Percentiles rank a stretch among this genome's conserved stretches.
These are phyloP conservation scores for Samia ricini DNA, from an alignment of 1,140 invertebrate genomes.

Conservation along the genomic window DNA sequence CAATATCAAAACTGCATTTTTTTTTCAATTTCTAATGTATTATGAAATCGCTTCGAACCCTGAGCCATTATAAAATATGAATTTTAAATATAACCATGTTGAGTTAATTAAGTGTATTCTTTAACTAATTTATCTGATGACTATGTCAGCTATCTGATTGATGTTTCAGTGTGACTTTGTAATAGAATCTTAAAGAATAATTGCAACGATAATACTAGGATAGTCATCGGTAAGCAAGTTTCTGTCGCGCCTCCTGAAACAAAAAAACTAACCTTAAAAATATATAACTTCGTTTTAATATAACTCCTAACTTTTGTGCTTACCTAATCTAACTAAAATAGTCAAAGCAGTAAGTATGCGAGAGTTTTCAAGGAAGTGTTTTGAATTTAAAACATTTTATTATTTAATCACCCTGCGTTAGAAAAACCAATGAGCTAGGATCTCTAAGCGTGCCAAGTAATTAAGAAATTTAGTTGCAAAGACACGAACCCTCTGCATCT, in stretches of 20 bases:
- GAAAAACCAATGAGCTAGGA: too few relatives aligned
- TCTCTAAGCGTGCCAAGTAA: too few relatives aligned
- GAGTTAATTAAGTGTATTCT: neutral
- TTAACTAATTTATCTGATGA: neutral
- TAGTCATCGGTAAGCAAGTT: constrained; percentile 55
- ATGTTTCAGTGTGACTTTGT: constrained; percentile 50
- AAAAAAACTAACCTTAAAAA: constrained; percentile 8
- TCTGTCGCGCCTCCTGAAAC: constrained; percentile 55
- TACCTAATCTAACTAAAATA: too few relatives aligned
- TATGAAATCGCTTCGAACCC: constrained; percentile 31
- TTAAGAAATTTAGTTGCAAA: too few relatives aligned
- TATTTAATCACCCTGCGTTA: too few relatives aligned
- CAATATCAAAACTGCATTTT: neutral
- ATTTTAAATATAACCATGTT: neutral
- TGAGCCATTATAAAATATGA: constrained; percentile 8
- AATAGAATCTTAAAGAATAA: constrained; percentile 52
- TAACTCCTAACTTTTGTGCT: too few relatives aligned
- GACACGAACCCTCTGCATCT: too few relatives aligned
- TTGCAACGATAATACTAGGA: constrained; percentile 54
- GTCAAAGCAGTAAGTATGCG: too few relatives aligned
- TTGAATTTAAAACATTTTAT: too few relatives aligned
- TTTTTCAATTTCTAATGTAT: constrained; percentile 9
- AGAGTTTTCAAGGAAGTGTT: too few relatives aligned
- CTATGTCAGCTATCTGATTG: constrained; percentile 64
- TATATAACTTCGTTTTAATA: too few relatives aligned